Conservation (phyloP, 2,888 invertebrate species). For the Tuta absoluta region DNA sequence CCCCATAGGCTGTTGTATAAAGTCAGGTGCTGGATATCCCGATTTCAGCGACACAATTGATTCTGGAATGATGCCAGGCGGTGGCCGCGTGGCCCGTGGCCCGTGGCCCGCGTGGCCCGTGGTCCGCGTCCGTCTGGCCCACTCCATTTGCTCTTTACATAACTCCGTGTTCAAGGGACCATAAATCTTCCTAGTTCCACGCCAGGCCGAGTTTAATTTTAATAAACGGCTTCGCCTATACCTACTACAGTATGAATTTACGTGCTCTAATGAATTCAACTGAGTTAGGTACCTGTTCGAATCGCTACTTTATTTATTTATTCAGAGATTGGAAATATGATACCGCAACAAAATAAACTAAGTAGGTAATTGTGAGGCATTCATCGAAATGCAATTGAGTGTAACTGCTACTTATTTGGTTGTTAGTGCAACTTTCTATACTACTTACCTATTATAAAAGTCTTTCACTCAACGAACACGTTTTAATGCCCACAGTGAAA, state of each 20-base stretch:
- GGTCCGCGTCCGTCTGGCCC: slow-evolving; percentile 57
- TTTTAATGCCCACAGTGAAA: slow-evolving; percentile 16
- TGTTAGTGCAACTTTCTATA: slow-evolving; percentile 20
- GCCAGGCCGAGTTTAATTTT: slow-evolving; percentile 78
- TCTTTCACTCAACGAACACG: slow-evolving; percentile 16
- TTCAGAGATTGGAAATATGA: slow-evolving; percentile 47
- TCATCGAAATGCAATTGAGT: slow-evolving; percentile 5
- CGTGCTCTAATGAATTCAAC: slow-evolving; percentile 63
- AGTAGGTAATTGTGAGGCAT: slow-evolving; percentile 9
- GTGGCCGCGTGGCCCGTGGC: slow-evolving; percentile 37
- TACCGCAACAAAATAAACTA: slow-evolving; percentile 29
- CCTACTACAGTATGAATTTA: slow-evolving; percentile 69
- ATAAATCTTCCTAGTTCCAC: slow-evolving; percentile 80
- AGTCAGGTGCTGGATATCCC: slow-evolving; percentile 39
- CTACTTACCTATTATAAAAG: slow-evolving; percentile 3
- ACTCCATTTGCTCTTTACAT: slow-evolving; percentile 79
- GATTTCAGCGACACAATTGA: slow-evolving; percentile 74
- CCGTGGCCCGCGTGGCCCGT: slow-evolving; percentile 42
- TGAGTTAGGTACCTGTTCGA: slow-evolving; percentile 53
- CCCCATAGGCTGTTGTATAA: slow-evolving; percentile 6
- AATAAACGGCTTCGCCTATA: slow-evolving; percentile 73
- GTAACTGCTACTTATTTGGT: slow-evolving; percentile 8
- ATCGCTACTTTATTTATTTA: slow-evolving; percentile 54
- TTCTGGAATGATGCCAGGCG: slow-evolving; percentile 77
- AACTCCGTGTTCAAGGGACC: slow-evolving; percentile 78